Base-by-base conservation (phyloP, 2,888 invertebrate genomes). In the Mesochorus sp. region DNA sequence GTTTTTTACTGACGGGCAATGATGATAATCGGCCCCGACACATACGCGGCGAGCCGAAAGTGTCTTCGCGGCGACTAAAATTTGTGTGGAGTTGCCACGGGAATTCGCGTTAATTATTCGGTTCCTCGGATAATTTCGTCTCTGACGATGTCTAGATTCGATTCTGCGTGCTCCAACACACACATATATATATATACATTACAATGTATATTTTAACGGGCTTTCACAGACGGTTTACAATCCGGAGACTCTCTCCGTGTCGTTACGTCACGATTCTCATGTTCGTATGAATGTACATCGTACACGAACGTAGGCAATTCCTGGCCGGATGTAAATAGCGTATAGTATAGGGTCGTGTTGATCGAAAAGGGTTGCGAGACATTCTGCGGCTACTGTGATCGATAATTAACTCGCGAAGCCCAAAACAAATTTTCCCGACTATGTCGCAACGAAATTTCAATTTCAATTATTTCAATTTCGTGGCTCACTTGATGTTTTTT, bases 91-190 rank as follows among this genome's bases (percentile, higher is more conserved):
- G n/a, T n/a, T 31, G 3, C 3, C 6, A 31, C 6, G 14, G 5
- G 24, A 57, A 12, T 2, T 19, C 39, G 37, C n/a, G 17, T 17
- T 24, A 59, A 53, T 62, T 21, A 77, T 72, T 67, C 14, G 49
- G n/a, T 6, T 39, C 34, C 6, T 26, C 31, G 51, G 28, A 57
- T 76, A 76, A 76, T 57, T 64, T 70, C 64, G 57, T 64, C 64
- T 55, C 55, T 39, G 44, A 47, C 37, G 37, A 75, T 66, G 75
- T 75, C 68, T 70, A 28, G 55, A 76, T 70, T 59, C 70, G 70
- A 39, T 59, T 70, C 47, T 57, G 26, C 47, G 31, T 28, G 21
- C 26, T 70, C 59, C 17, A 26, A 26, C n/a, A n/a, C n/a, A n/a
- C n/a, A n/a, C n/a, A n/a, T n/a, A n/a, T n/a, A n/a, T n/a, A n/a